Evolutionary conservation across 2,113 vertebrate species (phyloP).

Genomic region (Taurulus bubalis): DNA sequence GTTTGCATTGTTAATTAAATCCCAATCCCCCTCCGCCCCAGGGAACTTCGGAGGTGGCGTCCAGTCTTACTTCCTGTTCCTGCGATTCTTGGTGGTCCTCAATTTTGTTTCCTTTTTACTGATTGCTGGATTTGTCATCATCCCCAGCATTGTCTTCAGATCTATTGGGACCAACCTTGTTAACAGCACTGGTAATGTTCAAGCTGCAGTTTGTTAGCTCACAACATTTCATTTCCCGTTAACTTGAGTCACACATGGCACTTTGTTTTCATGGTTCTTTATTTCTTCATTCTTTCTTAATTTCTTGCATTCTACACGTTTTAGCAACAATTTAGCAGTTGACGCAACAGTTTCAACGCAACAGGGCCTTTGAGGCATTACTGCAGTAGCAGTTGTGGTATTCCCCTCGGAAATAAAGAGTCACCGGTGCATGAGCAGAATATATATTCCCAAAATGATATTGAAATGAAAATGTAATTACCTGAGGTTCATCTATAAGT

Average conservation of each 20-base stretch:
- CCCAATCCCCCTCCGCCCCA: slow-evolving; percentile 52
- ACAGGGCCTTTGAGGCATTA: slow-evolving; percentile 4
- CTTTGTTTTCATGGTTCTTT: neutral
- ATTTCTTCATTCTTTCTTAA: neutral
- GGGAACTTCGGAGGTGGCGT: slow-evolving; percentile 92
- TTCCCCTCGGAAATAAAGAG: slow-evolving; percentile 17
- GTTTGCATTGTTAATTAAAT: slow-evolving; percentile 4
- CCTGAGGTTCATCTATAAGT: neutral
- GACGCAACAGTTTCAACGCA: slow-evolving; percentile 58
- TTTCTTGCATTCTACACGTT: neutral
- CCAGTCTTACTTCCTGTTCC: slow-evolving; percentile 88
- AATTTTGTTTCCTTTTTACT: slow-evolving; percentile 87
- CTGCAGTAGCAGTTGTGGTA: neutral
- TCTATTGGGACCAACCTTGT: slow-evolving; percentile 9
- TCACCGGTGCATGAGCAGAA: neutral
- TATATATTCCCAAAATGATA: neutral
- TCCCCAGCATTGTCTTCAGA: slow-evolving; percentile 82
- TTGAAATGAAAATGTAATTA: neutral
- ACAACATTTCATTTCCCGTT: neutral
- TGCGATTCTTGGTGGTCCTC: slow-evolving; percentile 89
- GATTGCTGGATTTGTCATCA: slow-evolving; percentile 82
- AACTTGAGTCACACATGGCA: neutral
- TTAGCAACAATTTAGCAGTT: neutral
- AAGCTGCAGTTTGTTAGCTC: neutral
- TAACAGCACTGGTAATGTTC: slow-evolving; percentile 65